A percentile compares a stretch with the other conserved stretches of the same genome.
phyloP scores from a whole-genome alignment of 2,888 invertebrate genomes.

The Acronicta leporina region DNA sequence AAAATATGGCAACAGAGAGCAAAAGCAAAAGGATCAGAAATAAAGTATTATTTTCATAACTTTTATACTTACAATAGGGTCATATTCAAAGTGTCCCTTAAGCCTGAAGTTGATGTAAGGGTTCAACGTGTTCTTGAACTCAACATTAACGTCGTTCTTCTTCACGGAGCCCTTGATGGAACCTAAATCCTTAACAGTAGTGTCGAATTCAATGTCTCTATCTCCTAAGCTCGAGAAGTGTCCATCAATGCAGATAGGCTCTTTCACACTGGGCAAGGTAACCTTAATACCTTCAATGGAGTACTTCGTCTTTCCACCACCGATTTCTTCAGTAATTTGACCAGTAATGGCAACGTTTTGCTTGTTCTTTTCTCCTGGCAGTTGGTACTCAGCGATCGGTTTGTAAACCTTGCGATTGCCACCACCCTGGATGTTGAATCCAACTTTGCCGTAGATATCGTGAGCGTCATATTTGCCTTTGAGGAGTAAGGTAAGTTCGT shows the following conservation, averaged over 20 bases:
- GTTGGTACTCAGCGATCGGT: slow-evolving; percentile 91
- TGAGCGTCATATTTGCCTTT: slow-evolving; percentile 88
- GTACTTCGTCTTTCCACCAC: slow-evolving; percentile 84
- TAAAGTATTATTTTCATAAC: background rate
- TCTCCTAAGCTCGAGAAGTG: slow-evolving; percentile 66
- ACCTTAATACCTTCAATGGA: slow-evolving; percentile 89
- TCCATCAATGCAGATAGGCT: slow-evolving; percentile 85
- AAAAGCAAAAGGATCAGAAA: too few species aligned
- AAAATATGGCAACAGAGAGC: too few species aligned
- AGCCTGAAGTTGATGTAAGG: slow-evolving; percentile 90
- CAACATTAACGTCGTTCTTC: slow-evolving; percentile 79
- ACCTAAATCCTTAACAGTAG: slow-evolving; percentile 85
- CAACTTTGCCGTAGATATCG: slow-evolving; percentile 90
- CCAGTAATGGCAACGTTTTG: slow-evolving; percentile 88
- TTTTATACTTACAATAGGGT: slow-evolving; percentile 71
- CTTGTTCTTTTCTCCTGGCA: slow-evolving; percentile 85
- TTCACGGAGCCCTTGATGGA: slow-evolving; percentile 82
- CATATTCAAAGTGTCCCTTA: slow-evolving; percentile 86
- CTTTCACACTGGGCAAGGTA: slow-evolving; percentile 76
- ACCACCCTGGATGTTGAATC: slow-evolving; percentile 90
- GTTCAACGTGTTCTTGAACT: slow-evolving; percentile 89
- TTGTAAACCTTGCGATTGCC: slow-evolving; percentile 88
- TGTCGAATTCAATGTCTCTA: slow-evolving; percentile 79
- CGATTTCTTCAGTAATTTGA: slow-evolving; percentile 71
- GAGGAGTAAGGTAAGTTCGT: slow-evolving; percentile 89